These are phyloP conservation scores for Platichthys flesus DNA, from an alignment of 2,113 vertebrate genomes.

Conservation along the genomic window DNA sequence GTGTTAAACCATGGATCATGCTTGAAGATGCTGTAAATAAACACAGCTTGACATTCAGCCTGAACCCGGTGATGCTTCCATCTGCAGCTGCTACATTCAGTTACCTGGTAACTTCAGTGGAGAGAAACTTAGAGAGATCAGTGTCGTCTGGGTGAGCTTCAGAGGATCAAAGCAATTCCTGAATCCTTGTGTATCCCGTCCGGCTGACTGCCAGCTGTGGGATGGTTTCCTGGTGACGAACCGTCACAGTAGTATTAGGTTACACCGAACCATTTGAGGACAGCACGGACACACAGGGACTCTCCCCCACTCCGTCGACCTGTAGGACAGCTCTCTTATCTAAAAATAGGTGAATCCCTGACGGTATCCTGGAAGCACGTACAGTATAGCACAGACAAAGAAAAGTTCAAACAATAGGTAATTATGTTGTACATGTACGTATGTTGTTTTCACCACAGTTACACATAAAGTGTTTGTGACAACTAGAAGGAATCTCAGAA, in stretches of 20 bases:
- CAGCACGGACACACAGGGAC: slow-evolving; percentile 24
- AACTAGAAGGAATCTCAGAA: no score
- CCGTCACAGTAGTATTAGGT: slow-evolving; percentile 45
- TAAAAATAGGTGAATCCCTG: slow-evolving; percentile 62
- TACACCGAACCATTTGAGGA: slow-evolving; percentile 41
- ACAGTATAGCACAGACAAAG: background rate
- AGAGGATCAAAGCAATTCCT: slow-evolving; percentile 18
- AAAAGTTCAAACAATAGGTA: background rate
- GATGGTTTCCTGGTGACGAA: slow-evolving; percentile 44
- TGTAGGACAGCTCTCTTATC: slow-evolving; percentile 2
- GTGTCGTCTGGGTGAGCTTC: background rate
- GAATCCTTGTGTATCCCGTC: slow-evolving; percentile 18
- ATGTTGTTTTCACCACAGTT: background rate
- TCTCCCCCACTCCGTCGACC: no score
- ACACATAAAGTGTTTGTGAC: no score
- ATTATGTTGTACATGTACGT: background rate
- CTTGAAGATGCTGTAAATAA: slow-evolving; percentile 40
- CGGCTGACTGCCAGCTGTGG: slow-evolving; percentile 28
- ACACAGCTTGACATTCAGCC: slow-evolving; percentile 5
- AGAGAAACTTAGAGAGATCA: no score
- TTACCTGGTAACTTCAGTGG: background rate
- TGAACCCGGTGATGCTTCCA: background rate
- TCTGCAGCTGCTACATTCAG: background rate
- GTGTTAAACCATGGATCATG: slow-evolving; percentile 4
- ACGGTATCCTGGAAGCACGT: slow-evolving; percentile 7